A percentile compares a stretch with the other conserved stretches of the same genome.
Conservation (phyloP, 2,113 vertebrate genomes). For the Shinisaurus crocodilurus region DNA sequence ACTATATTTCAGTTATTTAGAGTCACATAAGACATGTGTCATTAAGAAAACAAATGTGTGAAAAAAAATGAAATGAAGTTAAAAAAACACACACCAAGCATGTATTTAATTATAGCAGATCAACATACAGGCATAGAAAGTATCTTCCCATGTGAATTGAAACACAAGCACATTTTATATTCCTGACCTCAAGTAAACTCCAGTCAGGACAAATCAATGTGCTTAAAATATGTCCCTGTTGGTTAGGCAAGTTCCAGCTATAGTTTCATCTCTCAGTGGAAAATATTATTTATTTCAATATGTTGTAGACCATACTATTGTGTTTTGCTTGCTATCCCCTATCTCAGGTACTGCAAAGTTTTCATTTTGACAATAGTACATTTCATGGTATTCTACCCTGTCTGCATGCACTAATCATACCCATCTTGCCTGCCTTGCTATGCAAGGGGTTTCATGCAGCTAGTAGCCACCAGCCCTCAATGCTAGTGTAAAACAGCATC, state of each 20-base stretch:
- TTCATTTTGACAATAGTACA: background rate
- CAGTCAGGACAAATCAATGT: background rate
- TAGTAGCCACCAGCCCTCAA: background rate
- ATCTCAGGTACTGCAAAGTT: background rate
- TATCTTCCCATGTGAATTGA: background rate
- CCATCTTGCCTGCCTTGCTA: background rate
- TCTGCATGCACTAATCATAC: too few species aligned
- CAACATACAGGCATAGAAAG: background rate
- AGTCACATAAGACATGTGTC: too few species aligned
- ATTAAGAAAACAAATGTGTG: too few species aligned
- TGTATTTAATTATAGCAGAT: background rate
- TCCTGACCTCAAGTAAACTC: background rate
- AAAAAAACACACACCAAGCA: background rate
- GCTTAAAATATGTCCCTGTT: background rate
- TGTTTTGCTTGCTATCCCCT: background rate
- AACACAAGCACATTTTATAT: background rate
- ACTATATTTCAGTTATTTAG: background rate
- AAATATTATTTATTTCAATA: background rate
- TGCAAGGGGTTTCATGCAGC: background rate
- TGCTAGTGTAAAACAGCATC: background rate
- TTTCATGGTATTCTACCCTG: too few species aligned
- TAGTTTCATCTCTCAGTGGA: background rate
- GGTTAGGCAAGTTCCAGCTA: background rate
- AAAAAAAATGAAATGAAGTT: constrained; percentile 3
- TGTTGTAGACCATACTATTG: background rate